These are phyloP conservation scores for Cirrhinus mrigala DNA, from an alignment of 2,797 vertebrate genomes.

Conservation along the genomic window DNA sequence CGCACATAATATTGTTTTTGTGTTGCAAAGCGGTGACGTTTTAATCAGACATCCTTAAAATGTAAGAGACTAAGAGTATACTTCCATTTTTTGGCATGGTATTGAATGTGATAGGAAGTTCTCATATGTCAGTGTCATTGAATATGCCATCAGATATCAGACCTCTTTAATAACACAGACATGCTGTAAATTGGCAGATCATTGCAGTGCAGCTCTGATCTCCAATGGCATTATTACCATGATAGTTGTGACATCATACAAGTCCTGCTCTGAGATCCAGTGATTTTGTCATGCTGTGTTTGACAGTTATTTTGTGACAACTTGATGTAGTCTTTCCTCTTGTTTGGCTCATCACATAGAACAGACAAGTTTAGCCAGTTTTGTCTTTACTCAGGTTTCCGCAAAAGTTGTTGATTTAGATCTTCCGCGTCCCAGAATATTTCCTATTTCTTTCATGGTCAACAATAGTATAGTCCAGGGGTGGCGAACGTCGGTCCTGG, in stretches of 20 bases:
- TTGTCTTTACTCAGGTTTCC: constrained; percentile 42
- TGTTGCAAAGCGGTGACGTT: neutral
- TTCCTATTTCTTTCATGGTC: constrained; percentile 7
- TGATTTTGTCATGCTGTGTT: constrained; percentile 51
- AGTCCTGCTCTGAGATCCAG: constrained; percentile 26
- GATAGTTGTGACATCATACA: constrained; percentile 22
- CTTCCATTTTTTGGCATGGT: constrained; percentile 9
- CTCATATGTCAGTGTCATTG: constrained; percentile 2
- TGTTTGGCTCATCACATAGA: constrained; percentile 34
- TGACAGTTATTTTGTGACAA: constrained; percentile 46
- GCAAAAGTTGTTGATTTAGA: constrained; percentile 41
- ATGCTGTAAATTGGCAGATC: neutral
- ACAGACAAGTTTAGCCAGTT: constrained; percentile 55
- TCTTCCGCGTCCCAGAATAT: constrained; percentile 16
- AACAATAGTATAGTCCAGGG: neutral
- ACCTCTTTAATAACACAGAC: neutral
- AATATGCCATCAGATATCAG: constrained; percentile 28
- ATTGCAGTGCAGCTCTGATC: constrained; percentile 1
- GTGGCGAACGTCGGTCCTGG: too few relatives aligned
- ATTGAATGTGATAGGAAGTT: constrained; percentile 6
- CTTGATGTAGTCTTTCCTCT: constrained; percentile 47
- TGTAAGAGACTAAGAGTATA: constrained; percentile 15
- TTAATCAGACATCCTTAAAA: constrained; percentile 7
- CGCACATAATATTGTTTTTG: neutral
- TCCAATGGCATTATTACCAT: neutral